A percentile compares a stretch with the other conserved stretches of the same genome.
Evolutionary conservation across 2,888 invertebrate species (phyloP).

Genomic region (Epiperipatus broadwayi): DNA sequence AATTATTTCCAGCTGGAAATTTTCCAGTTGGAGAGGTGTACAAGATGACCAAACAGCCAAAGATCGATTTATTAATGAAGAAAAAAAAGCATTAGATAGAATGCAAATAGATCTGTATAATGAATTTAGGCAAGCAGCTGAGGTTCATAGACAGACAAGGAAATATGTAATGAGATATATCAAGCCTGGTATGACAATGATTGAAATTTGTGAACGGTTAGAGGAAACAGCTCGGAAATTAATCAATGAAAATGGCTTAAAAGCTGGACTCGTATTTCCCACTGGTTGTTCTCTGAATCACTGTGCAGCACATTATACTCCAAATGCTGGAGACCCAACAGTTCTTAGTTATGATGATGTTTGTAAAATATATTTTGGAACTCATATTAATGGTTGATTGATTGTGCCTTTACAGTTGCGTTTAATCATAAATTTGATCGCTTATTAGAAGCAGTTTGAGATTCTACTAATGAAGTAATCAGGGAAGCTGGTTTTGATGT

Average conservation of each 20-base stretch:
- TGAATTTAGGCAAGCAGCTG: slow-evolving; percentile 85
- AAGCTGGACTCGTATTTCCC: slow-evolving; percentile 49
- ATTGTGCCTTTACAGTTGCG: slow-evolving; percentile 92
- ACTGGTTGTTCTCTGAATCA: slow-evolving; percentile 97
- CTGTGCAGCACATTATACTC: slow-evolving; percentile 98
- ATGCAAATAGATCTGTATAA: slow-evolving; percentile 81
- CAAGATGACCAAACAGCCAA: slow-evolving; percentile 62
- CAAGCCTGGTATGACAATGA: slow-evolving; percentile 98
- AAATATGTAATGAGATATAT: slow-evolving; percentile 80
- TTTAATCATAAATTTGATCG: slow-evolving; percentile 93
- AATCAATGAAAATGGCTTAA: slow-evolving; percentile 82
- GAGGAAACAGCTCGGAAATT: slow-evolving; percentile 75
- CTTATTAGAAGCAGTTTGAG: slow-evolving; percentile 79
- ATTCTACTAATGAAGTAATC: slow-evolving; percentile 96
- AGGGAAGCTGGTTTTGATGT: slow-evolving; percentile 88
- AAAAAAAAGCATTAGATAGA: slow-evolving; percentile 62
- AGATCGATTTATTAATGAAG: slow-evolving; percentile 64
- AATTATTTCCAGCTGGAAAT: slow-evolving; percentile 58
- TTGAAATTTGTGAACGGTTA: slow-evolving; percentile 87
- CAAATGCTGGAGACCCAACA: slow-evolving; percentile 90
- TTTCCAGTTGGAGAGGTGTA: slow-evolving; percentile 70
- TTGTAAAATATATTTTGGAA: slow-evolving; percentile 96
- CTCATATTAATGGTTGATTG: slow-evolving; percentile 94
- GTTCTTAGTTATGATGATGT: slow-evolving; percentile 89
- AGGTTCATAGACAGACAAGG: slow-evolving; percentile 88